Percentiles rank a stretch among this genome's conserved stretches.
Conservation (phyloP, 2,888 invertebrate species). For the Calameuta idolon region DNA sequence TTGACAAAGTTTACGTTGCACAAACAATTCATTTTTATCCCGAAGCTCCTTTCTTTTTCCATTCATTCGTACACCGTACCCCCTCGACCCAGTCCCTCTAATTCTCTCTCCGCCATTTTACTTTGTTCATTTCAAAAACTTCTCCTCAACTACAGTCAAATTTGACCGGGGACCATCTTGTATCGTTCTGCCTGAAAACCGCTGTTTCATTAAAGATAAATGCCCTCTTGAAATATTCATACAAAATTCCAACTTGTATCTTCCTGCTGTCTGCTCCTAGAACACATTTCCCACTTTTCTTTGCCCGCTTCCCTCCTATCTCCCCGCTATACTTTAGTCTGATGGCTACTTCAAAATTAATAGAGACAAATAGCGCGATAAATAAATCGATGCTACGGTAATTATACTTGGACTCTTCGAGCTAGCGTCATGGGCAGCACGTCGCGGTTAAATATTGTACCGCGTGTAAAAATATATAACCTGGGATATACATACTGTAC, state of each 20-base stretch:
- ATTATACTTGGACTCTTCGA: background rate
- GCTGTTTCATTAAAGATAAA: background rate
- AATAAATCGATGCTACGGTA: background rate
- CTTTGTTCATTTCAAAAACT: background rate
- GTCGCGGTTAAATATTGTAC: background rate
- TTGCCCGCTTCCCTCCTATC: background rate
- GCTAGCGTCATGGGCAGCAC: background rate
- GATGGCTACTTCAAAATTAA: background rate
- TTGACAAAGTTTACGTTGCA: background rate
- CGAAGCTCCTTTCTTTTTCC: background rate
- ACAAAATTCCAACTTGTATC: background rate
- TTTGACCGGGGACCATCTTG: background rate
- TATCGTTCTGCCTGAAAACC: background rate
- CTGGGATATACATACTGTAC: background rate
- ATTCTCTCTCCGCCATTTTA: background rate
- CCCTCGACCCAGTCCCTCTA: background rate
- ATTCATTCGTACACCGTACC: background rate
- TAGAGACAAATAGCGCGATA: background rate
- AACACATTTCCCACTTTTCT: background rate
- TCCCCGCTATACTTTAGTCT: background rate
- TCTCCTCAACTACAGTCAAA: background rate
- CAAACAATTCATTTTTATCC: background rate
- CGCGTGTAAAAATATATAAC: background rate
- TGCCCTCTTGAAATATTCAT: background rate
- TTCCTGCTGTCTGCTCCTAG: background rate